Conservation (phyloP, 2,113 vertebrate genomes). For the Mesembrinibis cayennensis region DNA sequence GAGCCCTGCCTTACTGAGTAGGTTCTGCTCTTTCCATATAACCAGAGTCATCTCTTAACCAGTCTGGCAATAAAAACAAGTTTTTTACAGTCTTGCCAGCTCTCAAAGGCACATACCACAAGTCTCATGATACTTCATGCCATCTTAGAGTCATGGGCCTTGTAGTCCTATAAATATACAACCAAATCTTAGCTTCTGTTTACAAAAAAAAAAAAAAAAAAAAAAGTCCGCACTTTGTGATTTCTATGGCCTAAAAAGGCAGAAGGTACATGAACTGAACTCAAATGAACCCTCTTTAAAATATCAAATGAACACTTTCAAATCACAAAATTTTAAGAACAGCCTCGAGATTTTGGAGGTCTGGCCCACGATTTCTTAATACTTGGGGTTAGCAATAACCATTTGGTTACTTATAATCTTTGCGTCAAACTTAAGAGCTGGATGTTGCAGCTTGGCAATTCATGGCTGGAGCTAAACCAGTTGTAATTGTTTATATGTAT, state of each 20-base stretch:
- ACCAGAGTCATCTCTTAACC: neutral
- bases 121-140: slow-evolving; percentile 13
- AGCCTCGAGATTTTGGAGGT: neutral
- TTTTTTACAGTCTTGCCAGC: slow-evolving; percentile 24
- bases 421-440: neutral
- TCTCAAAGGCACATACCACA: slow-evolving; percentile 10
- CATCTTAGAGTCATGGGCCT: slow-evolving; percentile 5
- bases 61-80: slow-evolving; percentile 5
- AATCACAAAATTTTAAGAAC: neutral
- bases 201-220: neutral
- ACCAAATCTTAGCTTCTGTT: slow-evolving; percentile 9
- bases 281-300: neutral
- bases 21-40: neutral
- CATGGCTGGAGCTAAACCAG: neutral
- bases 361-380: neutral
- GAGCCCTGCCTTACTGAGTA: neutral
- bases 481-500: neutral
- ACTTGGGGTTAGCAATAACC: neutral
- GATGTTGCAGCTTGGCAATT: neutral
- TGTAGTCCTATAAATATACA: slow-evolving; percentile 17
- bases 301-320: neutral
- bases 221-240: neutral
- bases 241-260: slow-evolving; percentile 28
- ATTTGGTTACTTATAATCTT: neutral
- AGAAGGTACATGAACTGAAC: neutral